These are phyloP conservation scores for Camelus bactrianus DNA, from an alignment of 2,113 vertebrate genomes.

Conservation along the genomic window DNA sequence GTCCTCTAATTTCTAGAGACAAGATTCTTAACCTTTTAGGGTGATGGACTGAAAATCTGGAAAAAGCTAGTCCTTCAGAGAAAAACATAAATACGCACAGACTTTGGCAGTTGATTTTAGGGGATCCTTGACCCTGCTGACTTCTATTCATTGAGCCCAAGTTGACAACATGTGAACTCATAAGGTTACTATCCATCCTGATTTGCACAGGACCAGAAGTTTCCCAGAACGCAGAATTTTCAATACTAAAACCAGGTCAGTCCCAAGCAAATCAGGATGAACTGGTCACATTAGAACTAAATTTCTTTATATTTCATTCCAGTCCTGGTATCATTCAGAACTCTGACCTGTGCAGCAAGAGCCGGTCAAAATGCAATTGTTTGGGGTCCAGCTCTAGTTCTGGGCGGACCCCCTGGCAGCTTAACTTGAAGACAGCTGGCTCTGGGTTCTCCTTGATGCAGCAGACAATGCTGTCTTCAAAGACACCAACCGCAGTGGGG, in stretches of 20 bases:
- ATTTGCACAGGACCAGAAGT: not conserved
- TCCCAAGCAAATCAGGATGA: not conserved
- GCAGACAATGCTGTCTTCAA: slow-evolving; percentile 94
- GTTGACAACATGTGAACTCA: not conserved
- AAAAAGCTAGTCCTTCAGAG: not conserved
- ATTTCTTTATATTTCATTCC: not conserved
- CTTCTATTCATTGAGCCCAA: not conserved
- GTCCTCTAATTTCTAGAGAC: not conserved
- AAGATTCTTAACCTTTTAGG: slow-evolving; percentile 32
- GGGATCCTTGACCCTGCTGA: not conserved
- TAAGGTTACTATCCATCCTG: not conserved
- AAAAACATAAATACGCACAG: not conserved
- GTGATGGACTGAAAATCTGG: not conserved
- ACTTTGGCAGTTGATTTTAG: not conserved
- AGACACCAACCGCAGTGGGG: slow-evolving; percentile 89
- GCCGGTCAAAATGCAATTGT: slow-evolving; percentile 90
- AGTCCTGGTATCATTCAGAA: not conserved
- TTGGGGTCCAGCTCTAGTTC: slow-evolving; percentile 91
- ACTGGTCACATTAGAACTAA: not conserved
- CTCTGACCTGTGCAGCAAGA: slow-evolving; percentile 92
- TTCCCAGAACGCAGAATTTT: not conserved
- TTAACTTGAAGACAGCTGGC: slow-evolving; percentile 87
- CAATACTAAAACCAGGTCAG: not conserved
- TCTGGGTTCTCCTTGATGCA: slow-evolving; percentile 92
- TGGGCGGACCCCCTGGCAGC: slow-evolving; percentile 92